Evolutionary conservation across 2,888 invertebrate genomes (phyloP).

Genomic region (Aphelenchoides bicaudatus): DNA sequence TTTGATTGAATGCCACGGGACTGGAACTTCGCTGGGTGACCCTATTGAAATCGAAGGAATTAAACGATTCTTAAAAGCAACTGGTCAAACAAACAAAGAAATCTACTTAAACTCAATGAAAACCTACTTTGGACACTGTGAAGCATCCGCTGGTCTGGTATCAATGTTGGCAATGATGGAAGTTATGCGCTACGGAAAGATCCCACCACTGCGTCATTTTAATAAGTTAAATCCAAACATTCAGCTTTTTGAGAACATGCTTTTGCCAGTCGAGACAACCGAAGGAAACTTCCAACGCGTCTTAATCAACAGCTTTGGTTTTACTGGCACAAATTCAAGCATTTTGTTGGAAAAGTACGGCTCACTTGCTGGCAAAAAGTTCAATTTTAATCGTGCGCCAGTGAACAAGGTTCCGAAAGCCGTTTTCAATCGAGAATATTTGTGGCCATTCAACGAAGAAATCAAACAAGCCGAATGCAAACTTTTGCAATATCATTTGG

Average conservation of each 20-base stretch:
- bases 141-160: constrained; percentile 48
- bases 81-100: neutral
- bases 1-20: constrained; percentile 57
- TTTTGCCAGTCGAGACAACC: constrained; percentile 35
- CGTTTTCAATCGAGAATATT: neutral
- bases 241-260: constrained; percentile 7
- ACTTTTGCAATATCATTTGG: neutral
- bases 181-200: neutral
- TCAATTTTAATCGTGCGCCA: no score
- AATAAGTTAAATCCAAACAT: constrained; percentile 23
- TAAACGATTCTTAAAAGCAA: constrained; percentile 6
- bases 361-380: neutral
- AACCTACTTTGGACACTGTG: constrained; percentile 46
- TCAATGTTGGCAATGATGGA: constrained; percentile 27
- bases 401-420: neutral
- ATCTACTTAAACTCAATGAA: constrained; percentile 41
- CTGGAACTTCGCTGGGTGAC: constrained; percentile 53
- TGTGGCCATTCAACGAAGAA: constrained; percentile 12
- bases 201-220: constrained; percentile 29
- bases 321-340: constrained; percentile 48
- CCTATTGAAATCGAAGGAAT: constrained; percentile 47
- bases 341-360: constrained; percentile 19
- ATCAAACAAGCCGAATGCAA: neutral
- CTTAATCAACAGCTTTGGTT: constrained; percentile 54
- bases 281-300: constrained; percentile 28